Evolutionary conservation across 1,140 invertebrate genomes (phyloP), one percentile per base, ranked within the genome.

Genomic region (Eriosoma lanigerum): DNA sequence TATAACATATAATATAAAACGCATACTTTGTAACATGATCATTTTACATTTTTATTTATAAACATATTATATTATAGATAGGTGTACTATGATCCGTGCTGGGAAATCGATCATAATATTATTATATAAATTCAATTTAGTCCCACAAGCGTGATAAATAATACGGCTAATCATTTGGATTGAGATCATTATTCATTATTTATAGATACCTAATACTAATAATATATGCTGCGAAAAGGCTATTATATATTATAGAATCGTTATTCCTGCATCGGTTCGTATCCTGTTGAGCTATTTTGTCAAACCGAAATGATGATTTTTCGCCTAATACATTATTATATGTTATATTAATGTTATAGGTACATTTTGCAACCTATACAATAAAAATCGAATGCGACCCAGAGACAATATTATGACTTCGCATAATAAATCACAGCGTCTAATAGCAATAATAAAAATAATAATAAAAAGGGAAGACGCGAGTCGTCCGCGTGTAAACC

Each of bases 321-420:
- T 76, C 32, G 52, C 29, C 32, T 38, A 15, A 38, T 38, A 38
- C 32, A 8, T 38, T 38, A 38, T 38, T 38, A 38, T 38, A 8
- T 38, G 8, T 38, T 38, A 38, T 38, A 38, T 38, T 38, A 38
- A 3, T 38, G 8, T 38, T 38, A 38, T 38, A 38, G 4, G 44
- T 58, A 58, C n/a, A 60, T 58, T 76, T 76, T 76, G 73, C 73
- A 46, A 76, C 50, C 15, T 21, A 21, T 17, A 76, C 73, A 76
- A 76, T 76, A 76, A 58, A 73, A 78, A 38, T 9, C 24, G 75
- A 78, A 62, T 17, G 21, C 24, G 44, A 76, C 32, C 19, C 72
- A 44, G 54, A 58, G 54, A 78, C 54, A 78, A 78, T 78, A 78
- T 78, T 78, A 78, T 78, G 75, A 78, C 75, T 78, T 6, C 38